Percentiles rank a stretch among this genome's conserved stretches.
These are phyloP conservation scores for Cancer borealis DNA, from an alignment of 2,888 invertebrate genomes.

Conservation along the genomic window DNA sequence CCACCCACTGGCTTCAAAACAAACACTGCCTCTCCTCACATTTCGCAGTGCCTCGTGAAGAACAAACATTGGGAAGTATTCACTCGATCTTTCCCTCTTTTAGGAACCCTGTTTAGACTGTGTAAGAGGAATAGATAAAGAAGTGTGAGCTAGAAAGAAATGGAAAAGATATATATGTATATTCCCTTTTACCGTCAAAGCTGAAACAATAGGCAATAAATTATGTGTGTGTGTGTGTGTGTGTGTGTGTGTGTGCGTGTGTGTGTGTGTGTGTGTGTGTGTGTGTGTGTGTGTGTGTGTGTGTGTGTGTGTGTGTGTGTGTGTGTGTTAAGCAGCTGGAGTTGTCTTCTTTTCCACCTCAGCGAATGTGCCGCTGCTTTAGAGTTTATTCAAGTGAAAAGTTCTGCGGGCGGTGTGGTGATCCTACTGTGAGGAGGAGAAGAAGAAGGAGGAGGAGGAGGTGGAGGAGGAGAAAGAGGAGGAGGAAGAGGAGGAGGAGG, in stretches of 20 bases:
- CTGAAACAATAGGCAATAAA: not conserved
- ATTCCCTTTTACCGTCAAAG: not conserved
- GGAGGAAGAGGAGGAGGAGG: not conserved
- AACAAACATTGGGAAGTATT: constrained; percentile 8
- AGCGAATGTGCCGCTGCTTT: not conserved
- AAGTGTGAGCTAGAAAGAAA: too few species aligned
- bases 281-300: not conserved
- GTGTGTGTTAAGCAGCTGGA: constrained; percentile 5
- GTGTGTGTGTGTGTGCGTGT: not conserved
- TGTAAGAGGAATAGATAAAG: not conserved
- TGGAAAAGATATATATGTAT: not conserved
- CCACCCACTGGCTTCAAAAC: not conserved
- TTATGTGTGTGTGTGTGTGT: not conserved
- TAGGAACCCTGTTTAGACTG: not conserved
- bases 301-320: not conserved
- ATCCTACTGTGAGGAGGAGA: not conserved
- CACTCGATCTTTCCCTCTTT: not conserved
- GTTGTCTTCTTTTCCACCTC: not conserved
- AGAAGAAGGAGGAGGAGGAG: not conserved
- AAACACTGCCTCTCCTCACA: not conserved
- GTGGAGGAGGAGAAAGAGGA: not conserved
- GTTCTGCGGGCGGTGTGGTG: constrained; percentile 1
- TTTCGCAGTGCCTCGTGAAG: not conserved
- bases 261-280: not conserved
- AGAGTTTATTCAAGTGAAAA: not conserved